Conservation (phyloP, 2,113 vertebrate species). For the Oreochromis spilurus region DNA sequence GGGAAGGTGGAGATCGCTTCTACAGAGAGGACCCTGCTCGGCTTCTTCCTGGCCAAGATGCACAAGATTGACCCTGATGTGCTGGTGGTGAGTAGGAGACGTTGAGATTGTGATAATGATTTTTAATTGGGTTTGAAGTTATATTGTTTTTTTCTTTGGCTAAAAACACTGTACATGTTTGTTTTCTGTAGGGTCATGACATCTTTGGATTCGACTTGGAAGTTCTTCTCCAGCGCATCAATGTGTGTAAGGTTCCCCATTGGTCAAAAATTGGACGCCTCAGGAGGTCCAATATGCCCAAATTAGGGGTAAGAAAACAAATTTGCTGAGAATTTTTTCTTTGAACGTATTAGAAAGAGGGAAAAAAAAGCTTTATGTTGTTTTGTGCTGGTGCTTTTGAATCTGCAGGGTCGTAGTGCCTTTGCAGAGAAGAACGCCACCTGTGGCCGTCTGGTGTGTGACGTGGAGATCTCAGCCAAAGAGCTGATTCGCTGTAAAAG, state of each 20-base stretch:
- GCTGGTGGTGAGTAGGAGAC: constrained; percentile 83
- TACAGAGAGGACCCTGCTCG: constrained; percentile 89
- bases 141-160: not conserved
- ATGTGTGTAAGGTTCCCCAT: constrained; percentile 86
- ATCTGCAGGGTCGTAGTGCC: constrained; percentile 81
- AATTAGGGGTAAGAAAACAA: constrained; percentile 85
- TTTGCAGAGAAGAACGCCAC: constrained; percentile 94
- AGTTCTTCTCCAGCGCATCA: constrained; percentile 93
- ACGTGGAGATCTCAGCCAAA: constrained; percentile 93
- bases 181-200: constrained; percentile 87
- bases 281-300: constrained; percentile 89
- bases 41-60: constrained; percentile 94
- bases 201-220: constrained; percentile 98
- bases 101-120: not conserved
- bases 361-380: not conserved
- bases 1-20: constrained; percentile 88
- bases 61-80: constrained; percentile 97
- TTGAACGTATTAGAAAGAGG: accelerated
- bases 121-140: not conserved
- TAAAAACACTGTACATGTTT: not conserved
- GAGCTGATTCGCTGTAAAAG: constrained; percentile 96
- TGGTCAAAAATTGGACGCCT: constrained; percentile 98
- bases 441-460: constrained; percentile 93
- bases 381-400: not conserved
- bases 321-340: accelerated